Evolutionary conservation across 2,888 invertebrate species (phyloP), one percentile per base, ranked within the genome.

Genomic region (Drosophila paramelanica): DNA sequence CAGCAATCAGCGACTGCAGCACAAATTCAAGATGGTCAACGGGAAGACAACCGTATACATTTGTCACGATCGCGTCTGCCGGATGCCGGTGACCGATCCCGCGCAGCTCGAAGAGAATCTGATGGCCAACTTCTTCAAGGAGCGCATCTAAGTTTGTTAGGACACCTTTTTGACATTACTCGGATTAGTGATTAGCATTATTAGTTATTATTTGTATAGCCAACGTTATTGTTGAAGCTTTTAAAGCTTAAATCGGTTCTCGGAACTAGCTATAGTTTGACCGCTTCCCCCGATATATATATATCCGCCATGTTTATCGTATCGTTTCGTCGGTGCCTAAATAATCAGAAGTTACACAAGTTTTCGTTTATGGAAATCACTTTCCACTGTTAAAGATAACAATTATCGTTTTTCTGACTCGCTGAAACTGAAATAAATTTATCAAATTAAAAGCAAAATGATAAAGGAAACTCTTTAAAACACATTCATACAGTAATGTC

Each of bases 41-140:
- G 90, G 90, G 10, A 88, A 90, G 58, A 88, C 93, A 3, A 92
- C 93, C 0, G 93, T 91, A 13, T 93, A 93, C 53, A 89, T 92
- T 57, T 93, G 93, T 50, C 93, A 92, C 38, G 91, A 92, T 69
- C 90, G 91, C 31, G 90, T 90, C 7, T 93, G 93, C 57, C 91
- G 90, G 25, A 89, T 93, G 83, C 93, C 93, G 3, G 88, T 92
- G 0, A 93, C 92, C 1, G 91, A 91, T 76, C 91, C 91, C 0
- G 76, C 72, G 3, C 78, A 87, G 53, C 79, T 92, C 14, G 92
- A 92, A 55, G 89, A 91, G 43, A 91, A 88, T 72, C 79, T 92
- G 6, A 91, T 82, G 66, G 82, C 89, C 14, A 91, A 90, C 64
- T 92, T 91, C 68, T 85, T 89, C 39, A 86, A 68, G 38, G 70